Evolutionary conservation across 2,113 vertebrate genomes (phyloP).

Genomic region (Nannospalax galili): DNA sequence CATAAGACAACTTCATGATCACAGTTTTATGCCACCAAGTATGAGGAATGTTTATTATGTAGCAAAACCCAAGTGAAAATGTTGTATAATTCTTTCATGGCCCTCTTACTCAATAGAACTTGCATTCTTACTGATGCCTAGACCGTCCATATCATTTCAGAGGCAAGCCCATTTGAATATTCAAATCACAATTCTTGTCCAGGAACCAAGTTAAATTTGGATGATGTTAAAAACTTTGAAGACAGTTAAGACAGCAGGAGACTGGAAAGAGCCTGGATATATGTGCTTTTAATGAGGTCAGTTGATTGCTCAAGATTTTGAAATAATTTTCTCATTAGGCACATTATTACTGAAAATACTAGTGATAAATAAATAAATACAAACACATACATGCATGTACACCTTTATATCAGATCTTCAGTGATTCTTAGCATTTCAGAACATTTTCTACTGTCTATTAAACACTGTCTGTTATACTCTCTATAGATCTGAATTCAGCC

Average conservation of each 20-base stretch:
- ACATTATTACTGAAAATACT: constrained; percentile 30
- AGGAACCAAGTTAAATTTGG: constrained; percentile 24
- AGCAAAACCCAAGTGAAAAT: constrained; percentile 25
- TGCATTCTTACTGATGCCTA: background rate
- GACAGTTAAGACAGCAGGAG: background rate
- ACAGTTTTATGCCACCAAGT: background rate
- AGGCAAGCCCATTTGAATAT: constrained; percentile 9
- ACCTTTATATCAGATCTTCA: background rate
- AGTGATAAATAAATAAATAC: background rate
- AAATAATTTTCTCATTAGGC: constrained; percentile 29
- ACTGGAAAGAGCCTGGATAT: background rate
- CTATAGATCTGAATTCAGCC: constrained; percentile 55
- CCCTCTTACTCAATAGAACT: background rate
- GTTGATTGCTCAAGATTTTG: constrained; percentile 31
- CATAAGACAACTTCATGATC: background rate
- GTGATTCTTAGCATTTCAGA: constrained; percentile 55
- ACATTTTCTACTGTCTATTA: constrained; percentile 64
- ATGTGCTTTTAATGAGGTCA: constrained; percentile 53
- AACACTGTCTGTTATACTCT: constrained; percentile 52
- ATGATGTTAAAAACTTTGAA: constrained; percentile 32
- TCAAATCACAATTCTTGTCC: constrained; percentile 14
- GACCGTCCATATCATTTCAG: background rate
- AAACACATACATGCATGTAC: background rate
- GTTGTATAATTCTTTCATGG: background rate
- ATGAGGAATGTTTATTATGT: background rate